These are phyloP conservation scores for Conistra vaccinii DNA, from an alignment of 2,888 invertebrate species.

Conservation along the genomic window DNA sequence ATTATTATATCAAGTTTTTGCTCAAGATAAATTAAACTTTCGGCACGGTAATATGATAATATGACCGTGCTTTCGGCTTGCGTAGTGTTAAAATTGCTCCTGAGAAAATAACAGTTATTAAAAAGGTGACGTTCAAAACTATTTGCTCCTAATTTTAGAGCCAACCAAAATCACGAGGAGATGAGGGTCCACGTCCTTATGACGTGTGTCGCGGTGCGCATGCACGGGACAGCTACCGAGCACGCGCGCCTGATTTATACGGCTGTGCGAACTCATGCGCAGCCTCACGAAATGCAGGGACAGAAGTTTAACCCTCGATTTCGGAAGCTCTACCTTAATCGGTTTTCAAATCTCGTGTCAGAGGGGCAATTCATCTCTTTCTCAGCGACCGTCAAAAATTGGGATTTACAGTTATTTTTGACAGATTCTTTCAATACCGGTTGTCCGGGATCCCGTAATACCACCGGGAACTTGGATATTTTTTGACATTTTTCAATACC, in stretches of 20 bases:
- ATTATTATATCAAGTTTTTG: slow-evolving; percentile 3
- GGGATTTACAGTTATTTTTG: too few relatives aligned
- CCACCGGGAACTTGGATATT: too few relatives aligned
- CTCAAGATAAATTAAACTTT: background rate
- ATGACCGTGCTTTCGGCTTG: background rate
- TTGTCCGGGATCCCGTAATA: too few relatives aligned
- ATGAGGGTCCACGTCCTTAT: slow-evolving; percentile 51
- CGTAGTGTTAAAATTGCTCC: background rate
- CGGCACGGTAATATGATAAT: too few relatives aligned
- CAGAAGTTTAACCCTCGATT: slow-evolving; percentile 31
- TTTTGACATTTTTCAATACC: too few relatives aligned
- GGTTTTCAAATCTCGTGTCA: background rate
- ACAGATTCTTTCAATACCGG: too few relatives aligned
- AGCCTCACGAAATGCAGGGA: background rate
- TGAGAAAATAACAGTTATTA: background rate
- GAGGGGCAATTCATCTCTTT: too few relatives aligned
- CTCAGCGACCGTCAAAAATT: too few relatives aligned
- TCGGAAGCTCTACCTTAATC: background rate
- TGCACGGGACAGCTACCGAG: slow-evolving; percentile 68
- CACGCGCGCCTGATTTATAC: slow-evolving; percentile 77
- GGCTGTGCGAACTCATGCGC: slow-evolving; percentile 40
- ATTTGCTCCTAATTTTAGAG: background rate
- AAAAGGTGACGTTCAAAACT: background rate
- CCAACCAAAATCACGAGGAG: slow-evolving; percentile 52
- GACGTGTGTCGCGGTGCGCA: slow-evolving; percentile 58